Evolutionary conservation across 2,113 vertebrate species (phyloP).

Genomic region (Oplegnathus fasciatus): DNA sequence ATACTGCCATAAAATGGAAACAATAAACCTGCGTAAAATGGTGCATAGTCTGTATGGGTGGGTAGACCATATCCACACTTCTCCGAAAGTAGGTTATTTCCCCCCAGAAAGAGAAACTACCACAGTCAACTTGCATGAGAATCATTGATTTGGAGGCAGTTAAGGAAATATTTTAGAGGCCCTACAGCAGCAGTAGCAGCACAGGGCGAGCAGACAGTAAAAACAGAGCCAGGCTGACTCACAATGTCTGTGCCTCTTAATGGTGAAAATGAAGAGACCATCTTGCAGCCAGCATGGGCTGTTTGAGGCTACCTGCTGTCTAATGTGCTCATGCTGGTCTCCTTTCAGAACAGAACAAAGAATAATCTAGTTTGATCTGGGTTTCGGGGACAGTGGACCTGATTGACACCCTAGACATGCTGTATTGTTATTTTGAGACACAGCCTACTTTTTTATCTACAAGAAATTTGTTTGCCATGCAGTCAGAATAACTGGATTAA

Average conservation of each 20-base stretch:
- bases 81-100: constrained; percentile 60
- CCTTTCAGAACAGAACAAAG: constrained; percentile 49
- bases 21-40: constrained; percentile 70
- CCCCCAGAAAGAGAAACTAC: constrained; percentile 17
- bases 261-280: constrained; percentile 52
- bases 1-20: constrained; percentile 73
- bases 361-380: constrained; percentile 52
- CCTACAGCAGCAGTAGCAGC: constrained; percentile 16
- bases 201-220: constrained; percentile 11
- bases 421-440: not conserved
- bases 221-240: constrained; percentile 50
- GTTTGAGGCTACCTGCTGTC: constrained; percentile 66
- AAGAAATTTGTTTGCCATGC: not conserved
- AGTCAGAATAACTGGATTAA: constrained; percentile 19
- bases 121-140: constrained; percentile 36
- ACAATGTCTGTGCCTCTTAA: constrained; percentile 46
- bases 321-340: constrained; percentile 39
- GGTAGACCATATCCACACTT: constrained; percentile 45
- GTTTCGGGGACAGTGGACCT: constrained; percentile 58
- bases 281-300: constrained; percentile 58
- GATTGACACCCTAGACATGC: constrained; percentile 15
- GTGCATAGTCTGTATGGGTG: constrained; percentile 50
- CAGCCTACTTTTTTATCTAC: constrained; percentile 24
- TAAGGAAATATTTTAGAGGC: constrained; percentile 22
- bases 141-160: constrained; percentile 38